These are phyloP conservation scores for Nasonia giraulti DNA, from an alignment of 1,140 invertebrate species.

Conservation along the genomic window DNA sequence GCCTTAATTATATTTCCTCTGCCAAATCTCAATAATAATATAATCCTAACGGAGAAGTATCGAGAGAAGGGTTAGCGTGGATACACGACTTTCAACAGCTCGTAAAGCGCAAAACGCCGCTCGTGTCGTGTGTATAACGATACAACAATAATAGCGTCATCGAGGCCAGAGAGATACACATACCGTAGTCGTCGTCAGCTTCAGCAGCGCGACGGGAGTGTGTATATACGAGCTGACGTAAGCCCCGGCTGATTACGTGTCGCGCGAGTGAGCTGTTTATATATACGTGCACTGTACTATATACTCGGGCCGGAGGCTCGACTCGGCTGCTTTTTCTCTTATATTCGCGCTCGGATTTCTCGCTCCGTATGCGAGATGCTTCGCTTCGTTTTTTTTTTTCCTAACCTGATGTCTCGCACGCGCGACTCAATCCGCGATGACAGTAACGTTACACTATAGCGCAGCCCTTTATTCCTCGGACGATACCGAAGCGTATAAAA, in stretches of 20 bases:
- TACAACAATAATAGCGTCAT: conserved; percentile 35
- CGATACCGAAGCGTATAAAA: too few relatives aligned
- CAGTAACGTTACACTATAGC: too few relatives aligned
- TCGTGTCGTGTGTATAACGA: background rate
- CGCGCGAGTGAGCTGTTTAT: conserved; percentile 2
- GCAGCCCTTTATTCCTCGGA: too few relatives aligned
- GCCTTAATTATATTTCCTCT: background rate
- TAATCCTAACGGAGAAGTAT: background rate
- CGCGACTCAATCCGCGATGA: background rate
- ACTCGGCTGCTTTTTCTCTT: background rate
- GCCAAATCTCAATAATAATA: background rate
- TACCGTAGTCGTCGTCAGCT: background rate
- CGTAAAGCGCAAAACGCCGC: conserved; percentile 1
- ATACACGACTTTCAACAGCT: conserved; percentile 13
- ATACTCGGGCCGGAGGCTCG: background rate
- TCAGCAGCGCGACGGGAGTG: background rate
- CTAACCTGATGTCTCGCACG: background rate
- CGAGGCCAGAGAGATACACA: background rate
- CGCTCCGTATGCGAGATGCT: background rate
- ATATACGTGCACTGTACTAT: background rate
- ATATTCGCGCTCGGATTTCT: background rate
- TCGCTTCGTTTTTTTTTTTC: background rate
- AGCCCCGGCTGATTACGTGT: conserved; percentile 23
- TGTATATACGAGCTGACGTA: conserved; percentile 26
- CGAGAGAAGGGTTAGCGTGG: background rate